phyloP scores from a whole-genome alignment of 2,888 invertebrate species.

The Sphinx pinastri region DNA sequence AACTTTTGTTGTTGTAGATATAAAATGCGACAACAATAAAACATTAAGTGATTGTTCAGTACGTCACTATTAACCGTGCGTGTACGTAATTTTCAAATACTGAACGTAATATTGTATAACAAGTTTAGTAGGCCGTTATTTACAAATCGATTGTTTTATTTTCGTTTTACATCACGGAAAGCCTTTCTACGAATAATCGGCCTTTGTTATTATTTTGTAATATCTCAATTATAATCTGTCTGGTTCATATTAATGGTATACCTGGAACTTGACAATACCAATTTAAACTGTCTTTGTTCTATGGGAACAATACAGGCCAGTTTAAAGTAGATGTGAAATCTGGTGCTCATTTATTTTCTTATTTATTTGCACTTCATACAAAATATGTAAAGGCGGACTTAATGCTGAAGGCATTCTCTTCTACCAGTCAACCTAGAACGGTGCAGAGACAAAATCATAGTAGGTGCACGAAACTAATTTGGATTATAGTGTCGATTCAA shows the following conservation, averaged over 20 bases:
- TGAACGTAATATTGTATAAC: slow-evolving; percentile 22
- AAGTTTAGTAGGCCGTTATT: slow-evolving; percentile 23
- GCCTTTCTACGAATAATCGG: slow-evolving; percentile 17
- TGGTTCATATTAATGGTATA: background rate
- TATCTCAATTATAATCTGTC: slow-evolving; percentile 1
- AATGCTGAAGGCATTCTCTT: no score
- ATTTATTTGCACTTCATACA: no score
- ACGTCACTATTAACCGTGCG: slow-evolving; percentile 10
- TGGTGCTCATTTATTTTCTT: no score
- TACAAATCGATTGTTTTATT: slow-evolving; percentile 23
- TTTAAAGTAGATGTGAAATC: no score
- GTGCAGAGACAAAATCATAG: no score
- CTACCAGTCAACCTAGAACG: no score
- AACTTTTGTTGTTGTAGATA: background rate
- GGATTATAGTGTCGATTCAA: no score
- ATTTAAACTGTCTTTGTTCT: background rate
- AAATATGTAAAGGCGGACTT: no score
- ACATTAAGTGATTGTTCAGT: background rate
- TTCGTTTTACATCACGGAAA: slow-evolving; percentile 15
- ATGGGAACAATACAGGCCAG: background rate
- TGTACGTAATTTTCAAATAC: slow-evolving; percentile 5
- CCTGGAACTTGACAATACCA: background rate
- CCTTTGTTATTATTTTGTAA: background rate
- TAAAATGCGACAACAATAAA: slow-evolving; percentile 1
- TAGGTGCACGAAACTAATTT: no score